Evolutionary conservation across 2,888 invertebrate species (phyloP), one percentile per base, ranked within the genome.

Genomic region (Mactromeris polynyma): DNA sequence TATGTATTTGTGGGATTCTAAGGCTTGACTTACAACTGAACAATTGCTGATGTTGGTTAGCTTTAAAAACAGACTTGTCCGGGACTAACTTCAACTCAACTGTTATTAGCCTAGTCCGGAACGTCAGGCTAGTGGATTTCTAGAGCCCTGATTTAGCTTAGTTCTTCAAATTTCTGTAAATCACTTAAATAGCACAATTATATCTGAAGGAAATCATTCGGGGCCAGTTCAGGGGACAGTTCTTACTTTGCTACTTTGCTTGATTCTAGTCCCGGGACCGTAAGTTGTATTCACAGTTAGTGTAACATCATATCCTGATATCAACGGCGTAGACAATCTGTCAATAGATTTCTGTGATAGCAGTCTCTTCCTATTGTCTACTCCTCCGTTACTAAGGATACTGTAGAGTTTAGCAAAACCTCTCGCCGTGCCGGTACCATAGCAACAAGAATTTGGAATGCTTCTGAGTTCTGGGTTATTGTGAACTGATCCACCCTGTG

Each of bases 401-500:
- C 95, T 95, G 83, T 94, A 95, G 1, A 96, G 88, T 85, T 95
- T 95, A 0, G 96, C 96, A 80, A 96, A 84, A 7, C 94, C 94
- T 26, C 94, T 84, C 4, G 96, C 96, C 31, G 95, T 95, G 6
- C 95, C 95, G 40, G 94, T 94, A 33, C 95, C 96, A 81, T 94
- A 95, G 11, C 92, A 94, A 26, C 96, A 94, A 7, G 95, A 94
- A 64, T 93, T 90, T 9, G 95, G 95, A 33, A 94, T 92, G 26
- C 91, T 89, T 46, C 95, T 91, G 78, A 94, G 81, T 36, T 94
- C 93, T n/a, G 94, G 95, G 83, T 96, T 90, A 64, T 91, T 91
- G 19, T 86, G 78, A 7, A 82, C 80, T 26, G 77, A 19, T 69
- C 73, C 36, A 26, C 87, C 82, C 40, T 81, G 33, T 6, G 42